These are phyloP conservation scores for Acrossocheilus fasciatus DNA, from an alignment of 2,797 vertebrate genomes.

Conservation along the genomic window DNA sequence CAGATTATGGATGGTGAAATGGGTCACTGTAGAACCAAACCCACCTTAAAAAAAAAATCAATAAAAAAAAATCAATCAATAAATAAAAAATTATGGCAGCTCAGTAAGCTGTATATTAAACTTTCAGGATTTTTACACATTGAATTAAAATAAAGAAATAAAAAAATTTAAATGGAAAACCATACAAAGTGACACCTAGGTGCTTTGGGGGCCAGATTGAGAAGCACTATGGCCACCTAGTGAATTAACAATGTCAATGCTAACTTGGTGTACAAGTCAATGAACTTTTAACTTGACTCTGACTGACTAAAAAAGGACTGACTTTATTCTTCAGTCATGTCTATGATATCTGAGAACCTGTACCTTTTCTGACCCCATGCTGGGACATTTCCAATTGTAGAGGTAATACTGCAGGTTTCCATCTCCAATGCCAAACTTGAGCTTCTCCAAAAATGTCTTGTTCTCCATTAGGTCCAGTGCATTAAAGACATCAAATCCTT, in stretches of 20 bases:
- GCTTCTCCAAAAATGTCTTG: constrained; percentile 98
- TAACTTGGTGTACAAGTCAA: not conserved
- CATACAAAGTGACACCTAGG: not conserved
- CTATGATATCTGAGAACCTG: not conserved
- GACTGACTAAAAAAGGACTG: not conserved
- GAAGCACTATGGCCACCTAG: not conserved
- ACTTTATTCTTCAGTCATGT: not conserved
- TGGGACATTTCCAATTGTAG: constrained; percentile 99
- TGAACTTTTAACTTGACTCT: too few relatives aligned
- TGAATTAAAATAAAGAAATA: not conserved
- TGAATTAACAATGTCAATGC: not conserved
- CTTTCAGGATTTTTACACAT: not conserved
- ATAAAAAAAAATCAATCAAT: not conserved
- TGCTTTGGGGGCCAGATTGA: not conserved
- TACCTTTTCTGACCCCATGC: constrained; percentile 98
- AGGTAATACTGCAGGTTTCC: constrained; percentile 99
- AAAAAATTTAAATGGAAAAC: not conserved
- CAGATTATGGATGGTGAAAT: constrained; percentile 46
- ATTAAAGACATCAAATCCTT: constrained; percentile 99
- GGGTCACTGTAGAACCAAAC: constrained; percentile 95
- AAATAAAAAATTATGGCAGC: not conserved
- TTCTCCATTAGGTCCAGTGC: constrained; percentile 99
- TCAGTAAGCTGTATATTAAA: not conserved
- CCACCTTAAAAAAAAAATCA: constrained; percentile 80
- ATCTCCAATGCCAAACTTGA: constrained; percentile 98